Evolutionary conservation across 2,888 invertebrate species (phyloP).

Genomic region (Alcis repandata): DNA sequence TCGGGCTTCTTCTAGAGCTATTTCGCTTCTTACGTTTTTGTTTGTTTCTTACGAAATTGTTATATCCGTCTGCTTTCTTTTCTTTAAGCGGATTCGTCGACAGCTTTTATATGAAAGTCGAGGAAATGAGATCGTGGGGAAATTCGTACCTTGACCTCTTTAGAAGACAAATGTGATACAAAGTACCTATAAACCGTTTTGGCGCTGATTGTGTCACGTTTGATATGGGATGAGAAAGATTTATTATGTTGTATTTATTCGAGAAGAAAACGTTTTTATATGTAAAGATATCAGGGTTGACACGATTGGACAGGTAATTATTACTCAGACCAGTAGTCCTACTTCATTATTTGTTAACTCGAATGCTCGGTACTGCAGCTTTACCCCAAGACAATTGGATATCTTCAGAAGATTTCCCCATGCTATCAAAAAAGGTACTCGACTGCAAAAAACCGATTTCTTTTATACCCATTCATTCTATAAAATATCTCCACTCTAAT

Average conservation of each 20-base stretch:
- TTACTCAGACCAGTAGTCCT: too few species aligned
- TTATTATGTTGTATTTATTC: conserved; percentile 27
- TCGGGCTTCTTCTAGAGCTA: conserved; percentile 75
- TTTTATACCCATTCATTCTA: neutral
- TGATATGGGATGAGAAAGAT: conserved; percentile 25
- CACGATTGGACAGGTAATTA: neutral
- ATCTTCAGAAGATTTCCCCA: too few species aligned
- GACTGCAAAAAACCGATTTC: too few species aligned
- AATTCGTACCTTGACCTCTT: conserved; percentile 76
- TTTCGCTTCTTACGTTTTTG: conserved; percentile 79
- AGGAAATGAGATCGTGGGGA: conserved; percentile 78
- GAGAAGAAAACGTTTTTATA: neutral
- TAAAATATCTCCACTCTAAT: neutral
- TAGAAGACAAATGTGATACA: conserved; percentile 64
- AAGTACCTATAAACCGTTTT: conserved; percentile 60
- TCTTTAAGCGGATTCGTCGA: conserved; percentile 79
- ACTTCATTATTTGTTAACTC: too few species aligned
- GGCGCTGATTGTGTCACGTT: conserved; percentile 48
- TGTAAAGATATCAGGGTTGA: neutral
- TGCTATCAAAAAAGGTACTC: too few species aligned
- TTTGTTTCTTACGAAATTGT: conserved; percentile 84
- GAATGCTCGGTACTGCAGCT: too few species aligned
- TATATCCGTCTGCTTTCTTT: conserved; percentile 83
- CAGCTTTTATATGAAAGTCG: conserved; percentile 75
- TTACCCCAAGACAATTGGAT: too few species aligned